These are phyloP conservation scores for Illadopsis cleaveri DNA, from an alignment of 2,113 vertebrate species.

Conservation along the genomic window DNA sequence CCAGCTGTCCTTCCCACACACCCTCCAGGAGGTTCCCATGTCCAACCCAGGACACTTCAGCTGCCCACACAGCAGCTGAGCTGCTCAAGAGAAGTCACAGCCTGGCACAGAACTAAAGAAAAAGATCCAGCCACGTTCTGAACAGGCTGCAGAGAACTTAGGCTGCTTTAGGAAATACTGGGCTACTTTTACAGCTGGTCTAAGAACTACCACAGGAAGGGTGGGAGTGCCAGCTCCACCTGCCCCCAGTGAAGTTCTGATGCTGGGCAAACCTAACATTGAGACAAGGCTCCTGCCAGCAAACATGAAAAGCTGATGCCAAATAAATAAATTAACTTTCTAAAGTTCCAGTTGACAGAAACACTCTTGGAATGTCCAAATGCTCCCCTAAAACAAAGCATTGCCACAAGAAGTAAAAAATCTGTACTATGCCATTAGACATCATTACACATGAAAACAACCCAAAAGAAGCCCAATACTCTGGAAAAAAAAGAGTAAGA, in stretches of 20 bases:
- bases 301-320: not conserved
- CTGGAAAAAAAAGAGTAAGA: not conserved
- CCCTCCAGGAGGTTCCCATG: not conserved
- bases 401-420: not conserved
- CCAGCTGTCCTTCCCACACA: not conserved
- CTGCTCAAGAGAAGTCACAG: not conserved
- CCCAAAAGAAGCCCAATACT: not conserved
- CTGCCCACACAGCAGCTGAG: not conserved
- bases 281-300: not conserved
- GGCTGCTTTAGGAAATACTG: not conserved
- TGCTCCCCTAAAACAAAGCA: not conserved
- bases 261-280: not conserved
- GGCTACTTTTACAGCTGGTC: not conserved
- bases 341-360: not conserved
- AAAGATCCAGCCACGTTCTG: not conserved
- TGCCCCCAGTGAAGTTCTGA: not conserved
- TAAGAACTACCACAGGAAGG: not conserved
- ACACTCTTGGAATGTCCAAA: not conserved
- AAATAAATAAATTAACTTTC: not conserved
- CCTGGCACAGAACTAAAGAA: not conserved
- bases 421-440: not conserved
- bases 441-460: not conserved
- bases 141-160: not conserved
- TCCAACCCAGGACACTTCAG: not conserved
- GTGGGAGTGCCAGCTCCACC: not conserved